Evolutionary conservation across 2,797 vertebrate species (phyloP).

Genomic region (Eleutherodactylus coqui): DNA sequence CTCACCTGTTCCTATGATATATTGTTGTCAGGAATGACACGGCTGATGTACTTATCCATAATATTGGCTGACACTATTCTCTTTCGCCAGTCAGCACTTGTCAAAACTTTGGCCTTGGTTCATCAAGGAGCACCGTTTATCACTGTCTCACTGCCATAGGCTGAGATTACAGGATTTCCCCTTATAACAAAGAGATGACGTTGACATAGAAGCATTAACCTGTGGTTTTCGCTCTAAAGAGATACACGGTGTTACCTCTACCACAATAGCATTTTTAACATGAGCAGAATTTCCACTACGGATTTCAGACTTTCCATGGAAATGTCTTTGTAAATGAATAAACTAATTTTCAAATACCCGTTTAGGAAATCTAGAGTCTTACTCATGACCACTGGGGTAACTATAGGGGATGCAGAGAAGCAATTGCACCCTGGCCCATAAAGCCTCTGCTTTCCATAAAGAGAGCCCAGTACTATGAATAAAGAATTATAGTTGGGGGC

Average conservation of each 20-base stretch:
- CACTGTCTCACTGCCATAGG: constrained; percentile 22
- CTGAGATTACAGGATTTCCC: constrained; percentile 15
- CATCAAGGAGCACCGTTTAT: constrained; percentile 29
- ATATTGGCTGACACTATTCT: constrained; percentile 40
- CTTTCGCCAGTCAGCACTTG: constrained; percentile 28
- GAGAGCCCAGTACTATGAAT: no score
- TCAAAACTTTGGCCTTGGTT: constrained; percentile 44
- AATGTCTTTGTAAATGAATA: no score
- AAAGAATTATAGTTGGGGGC: no score
- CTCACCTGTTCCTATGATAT: constrained; percentile 36
- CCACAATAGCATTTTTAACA: not conserved
- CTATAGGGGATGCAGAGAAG: no score
- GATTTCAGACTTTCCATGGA: no score
- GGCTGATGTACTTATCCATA: constrained; percentile 45
- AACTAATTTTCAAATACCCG: no score
- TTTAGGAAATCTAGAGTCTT: no score
- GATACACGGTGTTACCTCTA: not conserved
- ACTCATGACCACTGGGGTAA: no score
- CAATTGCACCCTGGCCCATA: no score
- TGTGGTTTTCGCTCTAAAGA: not conserved
- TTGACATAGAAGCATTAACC: not conserved
- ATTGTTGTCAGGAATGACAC: constrained; percentile 48
- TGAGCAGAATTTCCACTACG: not conserved
- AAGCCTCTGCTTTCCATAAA: no score
- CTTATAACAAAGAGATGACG: not conserved